Evolutionary conservation across 2,113 vertebrate genomes (phyloP).

Genomic region (Lipophrys pholis): DNA sequence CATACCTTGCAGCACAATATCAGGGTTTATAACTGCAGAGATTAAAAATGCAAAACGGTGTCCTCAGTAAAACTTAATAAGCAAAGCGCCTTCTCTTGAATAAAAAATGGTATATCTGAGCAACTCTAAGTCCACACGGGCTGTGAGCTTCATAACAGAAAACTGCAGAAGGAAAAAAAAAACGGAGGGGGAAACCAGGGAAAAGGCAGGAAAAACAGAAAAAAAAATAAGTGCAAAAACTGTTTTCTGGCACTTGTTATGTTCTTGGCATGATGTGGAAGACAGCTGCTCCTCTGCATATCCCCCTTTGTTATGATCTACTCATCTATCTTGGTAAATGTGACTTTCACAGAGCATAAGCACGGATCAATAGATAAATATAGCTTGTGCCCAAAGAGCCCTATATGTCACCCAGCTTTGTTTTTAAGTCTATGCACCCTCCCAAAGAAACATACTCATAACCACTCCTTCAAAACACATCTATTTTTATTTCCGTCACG

Average conservation of each 20-base stretch:
- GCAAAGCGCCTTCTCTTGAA: background rate
- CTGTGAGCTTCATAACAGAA: background rate
- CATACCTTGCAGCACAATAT: background rate
- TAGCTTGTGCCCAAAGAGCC: slow-evolving; percentile 4
- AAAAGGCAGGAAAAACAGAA: background rate
- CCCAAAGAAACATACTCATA: background rate
- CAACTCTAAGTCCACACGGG: background rate
- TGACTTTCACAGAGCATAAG: background rate
- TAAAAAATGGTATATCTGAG: background rate
- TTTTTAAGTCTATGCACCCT: slow-evolving; percentile 9
- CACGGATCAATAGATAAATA: slow-evolving; percentile 34
- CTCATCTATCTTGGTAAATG: background rate
- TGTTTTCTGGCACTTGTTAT: background rate
- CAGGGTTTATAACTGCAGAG: background rate
- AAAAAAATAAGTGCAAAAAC: slow-evolving; percentile 1
- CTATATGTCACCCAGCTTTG: slow-evolving; percentile 1
- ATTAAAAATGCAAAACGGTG: background rate
- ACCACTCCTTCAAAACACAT: background rate
- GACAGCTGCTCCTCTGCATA: background rate
- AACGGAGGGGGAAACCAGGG: background rate
- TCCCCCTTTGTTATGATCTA: slow-evolving; percentile 3
- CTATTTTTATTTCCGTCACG: background rate
- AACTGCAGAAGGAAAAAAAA: slow-evolving; percentile 1
- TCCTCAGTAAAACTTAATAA: background rate
- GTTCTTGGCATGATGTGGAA: background rate